Conservation (phyloP, 92 coral and sea anemone genomes). For the Porites lobata region DNA sequence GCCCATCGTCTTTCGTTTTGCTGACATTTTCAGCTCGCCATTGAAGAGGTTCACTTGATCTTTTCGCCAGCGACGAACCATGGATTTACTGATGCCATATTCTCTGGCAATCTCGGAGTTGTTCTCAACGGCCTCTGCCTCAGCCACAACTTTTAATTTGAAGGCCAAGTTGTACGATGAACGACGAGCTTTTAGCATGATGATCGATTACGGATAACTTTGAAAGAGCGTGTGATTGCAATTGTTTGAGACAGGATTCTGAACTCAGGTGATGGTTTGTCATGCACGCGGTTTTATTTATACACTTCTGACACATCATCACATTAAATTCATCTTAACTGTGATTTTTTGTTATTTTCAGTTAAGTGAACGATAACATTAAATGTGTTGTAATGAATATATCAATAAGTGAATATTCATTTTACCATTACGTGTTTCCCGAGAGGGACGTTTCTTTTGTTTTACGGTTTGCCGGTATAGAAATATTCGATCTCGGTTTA, state of each 20-base stretch:
- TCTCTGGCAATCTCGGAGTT: too few species aligned
- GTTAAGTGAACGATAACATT: background rate
- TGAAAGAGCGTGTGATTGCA: conserved; percentile 2
- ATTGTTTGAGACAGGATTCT: conserved; percentile 15
- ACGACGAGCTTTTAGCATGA: background rate
- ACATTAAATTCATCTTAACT: conserved; percentile 16
- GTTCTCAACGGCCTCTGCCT: too few species aligned
- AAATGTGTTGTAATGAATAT: background rate
- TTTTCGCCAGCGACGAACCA: too few species aligned
- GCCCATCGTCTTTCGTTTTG: background rate
- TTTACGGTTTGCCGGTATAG: background rate
- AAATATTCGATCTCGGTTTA: too few species aligned
- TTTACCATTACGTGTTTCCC: background rate
- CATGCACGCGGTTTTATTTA: background rate
- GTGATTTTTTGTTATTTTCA: conserved; percentile 7
- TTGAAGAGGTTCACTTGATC: too few species aligned
- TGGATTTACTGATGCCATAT: too few species aligned
- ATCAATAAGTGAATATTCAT: too few species aligned
- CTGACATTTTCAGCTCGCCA: too few species aligned
- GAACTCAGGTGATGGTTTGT: conserved; percentile 4
- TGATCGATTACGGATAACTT: conserved; percentile 13
- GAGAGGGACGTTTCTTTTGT: conserved; percentile 18
- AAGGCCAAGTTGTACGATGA: background rate
- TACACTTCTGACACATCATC: conserved; percentile 4
- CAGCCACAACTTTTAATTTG: background rate